Evolutionary conservation across 1,140 invertebrate genomes (phyloP).

Genomic region (Nomia melanderi): DNA sequence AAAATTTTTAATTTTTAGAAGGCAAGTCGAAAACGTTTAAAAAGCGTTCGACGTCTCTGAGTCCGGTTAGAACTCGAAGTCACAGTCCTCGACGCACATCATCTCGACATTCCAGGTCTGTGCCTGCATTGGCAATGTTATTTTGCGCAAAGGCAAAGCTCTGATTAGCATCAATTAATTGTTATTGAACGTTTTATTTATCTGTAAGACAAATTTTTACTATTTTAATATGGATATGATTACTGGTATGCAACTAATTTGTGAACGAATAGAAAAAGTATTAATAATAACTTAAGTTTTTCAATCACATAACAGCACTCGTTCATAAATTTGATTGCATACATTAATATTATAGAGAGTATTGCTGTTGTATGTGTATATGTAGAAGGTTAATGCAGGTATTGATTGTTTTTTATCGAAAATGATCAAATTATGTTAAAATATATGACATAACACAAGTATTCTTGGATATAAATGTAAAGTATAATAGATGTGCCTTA

Average conservation of each 20-base stretch:
- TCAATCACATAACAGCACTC: background rate
- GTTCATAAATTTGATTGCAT: constrained; percentile 27
- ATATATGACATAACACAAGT: background rate
- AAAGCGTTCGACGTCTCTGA: constrained; percentile 42
- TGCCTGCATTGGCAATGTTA: constrained; percentile 14
- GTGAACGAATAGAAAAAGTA: constrained; percentile 2
- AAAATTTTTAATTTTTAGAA: constrained; percentile 38
- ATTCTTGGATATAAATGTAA: background rate
- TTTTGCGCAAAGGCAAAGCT: background rate
- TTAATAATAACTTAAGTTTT: background rate
- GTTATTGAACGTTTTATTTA: background rate
- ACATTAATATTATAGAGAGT: constrained; percentile 7
- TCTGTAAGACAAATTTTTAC: background rate
- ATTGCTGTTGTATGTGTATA: constrained; percentile 13
- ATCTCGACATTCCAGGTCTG: constrained; percentile 42
- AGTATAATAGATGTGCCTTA: background rate
- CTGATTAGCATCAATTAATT: background rate
- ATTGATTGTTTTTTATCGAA: background rate
- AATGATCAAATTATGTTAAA: background rate
- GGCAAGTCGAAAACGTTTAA: constrained; percentile 20
- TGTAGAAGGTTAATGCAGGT: background rate
- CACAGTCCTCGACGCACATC: constrained; percentile 15
- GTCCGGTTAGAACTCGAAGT: constrained; percentile 21
- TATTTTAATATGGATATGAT: constrained; percentile 38
- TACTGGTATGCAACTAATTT: constrained; percentile 19